Evolutionary conservation across 2,797 vertebrate genomes (phyloP).

Genomic region (Fistularia commersonii): DNA sequence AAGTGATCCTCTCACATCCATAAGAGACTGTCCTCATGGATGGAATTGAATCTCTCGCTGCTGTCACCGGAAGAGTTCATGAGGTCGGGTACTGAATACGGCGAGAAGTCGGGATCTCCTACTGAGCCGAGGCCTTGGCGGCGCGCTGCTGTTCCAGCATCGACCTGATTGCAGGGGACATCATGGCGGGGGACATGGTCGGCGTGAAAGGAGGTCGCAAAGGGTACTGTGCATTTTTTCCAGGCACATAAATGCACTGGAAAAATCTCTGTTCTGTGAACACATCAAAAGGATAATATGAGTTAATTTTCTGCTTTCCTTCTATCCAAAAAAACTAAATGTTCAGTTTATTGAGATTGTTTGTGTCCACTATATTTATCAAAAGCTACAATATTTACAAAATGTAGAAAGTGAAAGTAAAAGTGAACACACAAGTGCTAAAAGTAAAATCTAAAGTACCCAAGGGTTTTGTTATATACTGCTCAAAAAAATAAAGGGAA

Average conservation of each 20-base stretch:
- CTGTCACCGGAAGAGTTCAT: too few relatives aligned
- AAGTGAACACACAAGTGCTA: too few relatives aligned
- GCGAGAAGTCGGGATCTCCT: conserved; percentile 39
- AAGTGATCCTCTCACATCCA: conserved; percentile 2
- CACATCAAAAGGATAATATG: background rate
- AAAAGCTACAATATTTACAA: too few relatives aligned
- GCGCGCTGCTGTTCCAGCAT: conserved; percentile 76
- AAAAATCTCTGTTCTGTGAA: conserved; percentile 86
- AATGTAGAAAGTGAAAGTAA: too few relatives aligned
- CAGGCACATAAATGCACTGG: conserved; percentile 89
- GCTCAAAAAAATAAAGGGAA: too few relatives aligned
- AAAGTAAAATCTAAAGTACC: too few relatives aligned
- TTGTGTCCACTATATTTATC: too few relatives aligned
- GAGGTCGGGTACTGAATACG: conserved; percentile 35
- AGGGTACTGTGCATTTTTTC: conserved; percentile 82
- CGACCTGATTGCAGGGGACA: conserved; percentile 67
- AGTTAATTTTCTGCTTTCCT: background rate
- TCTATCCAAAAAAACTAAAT: background rate
- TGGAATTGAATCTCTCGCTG: too few relatives aligned
- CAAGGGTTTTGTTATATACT: too few relatives aligned
- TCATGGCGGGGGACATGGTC: conserved; percentile 67
- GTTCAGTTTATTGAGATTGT: too few relatives aligned
- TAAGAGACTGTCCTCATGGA: conserved; percentile 15
- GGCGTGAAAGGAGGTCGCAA: conserved; percentile 73
- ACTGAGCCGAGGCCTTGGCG: conserved; percentile 76